Evolutionary conservation across 2,888 invertebrate genomes (phyloP).

Genomic region (Philaethria dido): DNA sequence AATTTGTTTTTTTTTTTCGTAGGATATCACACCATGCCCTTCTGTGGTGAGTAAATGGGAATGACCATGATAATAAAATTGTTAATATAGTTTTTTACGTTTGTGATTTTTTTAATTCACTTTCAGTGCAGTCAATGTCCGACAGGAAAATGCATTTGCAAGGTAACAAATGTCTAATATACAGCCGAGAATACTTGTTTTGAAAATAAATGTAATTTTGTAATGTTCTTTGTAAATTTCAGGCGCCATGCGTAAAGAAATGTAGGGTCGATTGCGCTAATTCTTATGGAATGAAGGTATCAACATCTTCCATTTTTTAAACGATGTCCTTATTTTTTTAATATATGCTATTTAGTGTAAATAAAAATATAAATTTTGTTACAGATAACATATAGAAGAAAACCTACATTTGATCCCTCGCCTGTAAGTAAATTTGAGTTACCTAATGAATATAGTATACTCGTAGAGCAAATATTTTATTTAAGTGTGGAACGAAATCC

Average conservation of each 20-base stretch:
- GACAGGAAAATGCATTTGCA: constrained; percentile 51
- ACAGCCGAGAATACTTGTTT: background rate
- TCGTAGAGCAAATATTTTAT: no score
- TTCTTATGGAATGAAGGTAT: constrained; percentile 63
- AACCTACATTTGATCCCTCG: constrained; percentile 57
- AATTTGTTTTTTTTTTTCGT: constrained; percentile 21
- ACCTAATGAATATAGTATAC: no score
- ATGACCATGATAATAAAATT: background rate
- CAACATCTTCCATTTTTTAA: background rate
- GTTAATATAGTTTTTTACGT: background rate
- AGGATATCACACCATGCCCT: constrained; percentile 45
- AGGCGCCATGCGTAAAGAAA: constrained; percentile 51
- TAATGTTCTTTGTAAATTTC: constrained; percentile 37
- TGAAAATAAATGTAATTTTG: background rate
- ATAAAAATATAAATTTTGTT: constrained; percentile 27
- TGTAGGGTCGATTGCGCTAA: constrained; percentile 55
- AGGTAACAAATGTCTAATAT: constrained; percentile 44
- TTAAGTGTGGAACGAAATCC: no score
- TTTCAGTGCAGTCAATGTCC: constrained; percentile 47
- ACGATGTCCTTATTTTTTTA: no score
- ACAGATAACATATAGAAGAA: constrained; percentile 62
- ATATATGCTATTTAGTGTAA: background rate
- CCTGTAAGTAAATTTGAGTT: constrained; percentile 48
- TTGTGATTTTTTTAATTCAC: background rate
- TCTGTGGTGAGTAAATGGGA: constrained; percentile 38